Evolutionary conservation across 1,140 invertebrate species (phyloP), one percentile per base, ranked within the genome.

Genomic region (Temnothorax curvispinosus): DNA sequence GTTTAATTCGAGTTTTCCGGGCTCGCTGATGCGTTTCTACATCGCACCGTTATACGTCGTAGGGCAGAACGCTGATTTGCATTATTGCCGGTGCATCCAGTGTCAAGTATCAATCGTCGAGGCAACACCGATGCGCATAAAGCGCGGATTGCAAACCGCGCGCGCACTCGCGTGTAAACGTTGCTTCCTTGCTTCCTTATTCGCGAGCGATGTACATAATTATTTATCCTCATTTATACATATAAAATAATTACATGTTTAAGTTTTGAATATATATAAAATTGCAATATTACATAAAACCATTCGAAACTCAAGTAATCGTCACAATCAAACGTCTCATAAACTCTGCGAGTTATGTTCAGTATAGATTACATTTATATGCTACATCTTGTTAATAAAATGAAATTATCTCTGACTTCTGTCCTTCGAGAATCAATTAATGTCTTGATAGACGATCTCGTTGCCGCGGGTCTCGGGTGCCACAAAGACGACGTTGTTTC

Each of bases 71-170:
- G 54, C 69, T 64, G 58, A 50, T 76, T 62, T 35, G 8, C 85
- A 47, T 86, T 78, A 88, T 65, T 69, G 15, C 52, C 50, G 72
- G 44, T 52, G 41, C 62, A 50, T 47, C n/a, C 35, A 35, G 74
- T 86, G 62, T 62, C 84, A 52, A 69, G 21, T 47, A 86, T 88
- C 87, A 64, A 86, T 86, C 44, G 67, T 72, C 76, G 13, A 44
- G 27, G 71, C 44, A 54, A 86, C 65, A 80, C 38, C 15, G 58
- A 87, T 50, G 64, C 47, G 77, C 47, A 80, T 52, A 80, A 80
- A 67, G 62, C 54, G 13, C 58, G n/a, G 58, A 3, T 47, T 38
- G 21, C n/a, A 58, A 41, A 52, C 3, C 41, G 27, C 18, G 11
- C 18, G 11, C 7, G 44, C 35, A 58, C 11, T 21, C 32, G 8